Conservation (phyloP, 2,888 invertebrate genomes). For the Seladonia tumulorum region DNA sequence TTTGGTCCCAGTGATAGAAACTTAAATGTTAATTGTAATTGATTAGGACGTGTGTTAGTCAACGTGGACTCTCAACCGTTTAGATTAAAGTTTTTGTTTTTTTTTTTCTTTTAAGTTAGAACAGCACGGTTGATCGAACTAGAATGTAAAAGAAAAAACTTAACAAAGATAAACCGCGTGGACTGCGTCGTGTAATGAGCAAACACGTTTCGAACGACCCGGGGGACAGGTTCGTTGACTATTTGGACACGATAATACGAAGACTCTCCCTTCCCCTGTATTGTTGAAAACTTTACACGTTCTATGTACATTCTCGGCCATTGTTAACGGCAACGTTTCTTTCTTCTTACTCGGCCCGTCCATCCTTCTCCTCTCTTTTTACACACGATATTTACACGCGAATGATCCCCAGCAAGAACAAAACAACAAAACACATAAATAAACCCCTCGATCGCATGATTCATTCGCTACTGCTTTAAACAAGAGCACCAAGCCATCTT, state of each 20-base stretch:
- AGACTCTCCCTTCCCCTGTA: conserved; percentile 37
- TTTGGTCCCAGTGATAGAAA: conserved; percentile 82
- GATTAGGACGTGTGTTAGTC: conserved; percentile 75
- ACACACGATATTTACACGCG: conserved; percentile 65
- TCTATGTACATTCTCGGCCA: conserved; percentile 59
- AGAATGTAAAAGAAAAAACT: conserved; percentile 33
- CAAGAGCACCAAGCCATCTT: conserved; percentile 43
- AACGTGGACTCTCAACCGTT: conserved; percentile 56
- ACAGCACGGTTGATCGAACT: conserved; percentile 49
- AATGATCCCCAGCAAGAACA: conserved; percentile 16
- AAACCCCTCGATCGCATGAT: neutral
- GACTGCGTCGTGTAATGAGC: conserved; percentile 62
- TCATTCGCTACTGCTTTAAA: conserved; percentile 18
- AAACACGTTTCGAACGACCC: conserved; percentile 61
- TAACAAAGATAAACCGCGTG: conserved; percentile 50
- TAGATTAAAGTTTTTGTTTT: conserved; percentile 47
- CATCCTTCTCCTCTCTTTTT: conserved; percentile 51
- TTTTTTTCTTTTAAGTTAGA: conserved; percentile 43
- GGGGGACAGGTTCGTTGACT: conserved; percentile 38
- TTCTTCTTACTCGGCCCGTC: conserved; percentile 17
- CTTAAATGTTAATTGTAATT: conserved; percentile 77
- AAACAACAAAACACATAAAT: conserved; percentile 27
- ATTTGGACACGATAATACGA: conserved; percentile 50
- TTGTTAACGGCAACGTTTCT: conserved; percentile 23
- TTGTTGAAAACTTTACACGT: conserved; percentile 30